These are phyloP conservation scores for Cephalotes varians DNA, from an alignment of 2,888 invertebrate species.

Conservation along the genomic window DNA sequence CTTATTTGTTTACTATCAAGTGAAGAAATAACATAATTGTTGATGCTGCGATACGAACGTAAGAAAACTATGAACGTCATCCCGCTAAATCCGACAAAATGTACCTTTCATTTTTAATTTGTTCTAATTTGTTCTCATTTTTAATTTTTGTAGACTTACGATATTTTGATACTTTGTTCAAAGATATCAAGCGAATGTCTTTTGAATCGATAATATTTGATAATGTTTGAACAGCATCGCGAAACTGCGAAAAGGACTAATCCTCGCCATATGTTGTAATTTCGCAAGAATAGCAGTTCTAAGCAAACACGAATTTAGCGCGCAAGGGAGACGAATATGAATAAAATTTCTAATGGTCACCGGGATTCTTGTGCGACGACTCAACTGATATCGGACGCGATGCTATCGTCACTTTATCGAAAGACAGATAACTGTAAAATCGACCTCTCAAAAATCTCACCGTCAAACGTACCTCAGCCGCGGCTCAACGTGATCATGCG, in stretches of 20 bases:
- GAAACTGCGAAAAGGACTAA: not conserved
- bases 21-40: not conserved
- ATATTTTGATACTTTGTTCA: not conserved
- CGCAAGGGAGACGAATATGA: not conserved
- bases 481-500: slow-evolving; percentile 19
- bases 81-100: not conserved
- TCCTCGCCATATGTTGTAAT: not conserved
- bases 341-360: slow-evolving; percentile 35
- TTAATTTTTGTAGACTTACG: too few species aligned
- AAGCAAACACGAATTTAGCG: not conserved
- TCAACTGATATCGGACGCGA: slow-evolving; percentile 61
- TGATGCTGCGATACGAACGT: not conserved
- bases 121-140: not conserved
- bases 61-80: not conserved
- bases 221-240: too few species aligned
- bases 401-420: slow-evolving; percentile 72
- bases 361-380: slow-evolving; percentile 26
- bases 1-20: not conserved
- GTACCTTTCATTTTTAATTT: not conserved
- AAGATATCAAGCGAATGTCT: not conserved
- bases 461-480: slow-evolving; percentile 37
- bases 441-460: slow-evolving; percentile 55
- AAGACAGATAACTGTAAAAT: slow-evolving; percentile 71
- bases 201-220: not conserved
- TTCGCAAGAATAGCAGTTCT: not conserved